Percentiles rank a stretch among this genome's conserved stretches.
phyloP scores from a whole-genome alignment of 2,113 vertebrate species.

The Globicephala melas region DNA sequence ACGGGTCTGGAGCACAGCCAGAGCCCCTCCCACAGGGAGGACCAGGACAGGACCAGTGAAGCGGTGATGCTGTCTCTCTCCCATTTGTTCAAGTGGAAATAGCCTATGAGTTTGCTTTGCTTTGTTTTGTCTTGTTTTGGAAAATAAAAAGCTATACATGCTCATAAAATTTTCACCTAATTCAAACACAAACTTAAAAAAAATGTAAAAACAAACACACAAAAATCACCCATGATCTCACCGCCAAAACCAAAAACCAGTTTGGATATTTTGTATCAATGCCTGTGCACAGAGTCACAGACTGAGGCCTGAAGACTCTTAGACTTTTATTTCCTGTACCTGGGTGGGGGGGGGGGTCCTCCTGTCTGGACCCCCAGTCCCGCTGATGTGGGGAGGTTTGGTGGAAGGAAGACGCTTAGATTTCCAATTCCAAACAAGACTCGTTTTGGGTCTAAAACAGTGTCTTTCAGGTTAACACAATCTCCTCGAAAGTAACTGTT shows the following conservation, averaged over 20 bases:
- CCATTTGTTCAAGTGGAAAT: not conserved
- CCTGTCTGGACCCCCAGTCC: too few relatives aligned
- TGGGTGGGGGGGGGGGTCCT: not conserved
- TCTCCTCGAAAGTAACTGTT: not conserved
- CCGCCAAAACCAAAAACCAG: not conserved
- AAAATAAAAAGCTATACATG: not conserved
- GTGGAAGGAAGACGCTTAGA: not conserved
- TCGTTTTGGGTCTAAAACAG: not conserved
- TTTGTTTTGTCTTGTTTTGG: not conserved
- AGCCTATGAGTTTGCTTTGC: not conserved
- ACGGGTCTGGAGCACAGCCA: not conserved
- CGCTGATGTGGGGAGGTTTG: not conserved
- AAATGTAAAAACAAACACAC: not conserved
- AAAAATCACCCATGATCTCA: not conserved
- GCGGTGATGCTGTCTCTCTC: not conserved
- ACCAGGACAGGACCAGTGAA: not conserved
- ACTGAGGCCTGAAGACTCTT: not conserved
- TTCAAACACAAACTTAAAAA: not conserved
- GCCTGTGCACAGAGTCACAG: not conserved
- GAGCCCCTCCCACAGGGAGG: not conserved
- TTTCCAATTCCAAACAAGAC: not conserved
- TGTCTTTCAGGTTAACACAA: not conserved
- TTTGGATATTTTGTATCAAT: not conserved
- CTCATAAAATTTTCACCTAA: not conserved
- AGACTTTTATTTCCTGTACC: not conserved